Evolutionary conservation across 2,797 vertebrate genomes (phyloP), one percentile per base, ranked within the genome.

Genomic region (Mus minutoides): DNA sequence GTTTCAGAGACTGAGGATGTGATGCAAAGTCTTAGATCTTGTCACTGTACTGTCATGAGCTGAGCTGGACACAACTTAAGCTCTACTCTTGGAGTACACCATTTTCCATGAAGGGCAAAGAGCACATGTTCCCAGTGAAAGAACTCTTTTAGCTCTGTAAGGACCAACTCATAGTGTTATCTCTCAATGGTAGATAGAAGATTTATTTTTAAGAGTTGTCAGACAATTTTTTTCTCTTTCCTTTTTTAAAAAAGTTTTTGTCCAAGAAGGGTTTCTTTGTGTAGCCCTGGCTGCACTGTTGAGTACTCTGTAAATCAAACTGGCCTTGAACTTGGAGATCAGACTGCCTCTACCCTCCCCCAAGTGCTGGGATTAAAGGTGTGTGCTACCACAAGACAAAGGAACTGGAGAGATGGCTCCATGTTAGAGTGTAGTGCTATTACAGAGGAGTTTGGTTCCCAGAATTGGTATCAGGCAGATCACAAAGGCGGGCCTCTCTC

Each of bases 81-180:
- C 22, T 62, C 12, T 24, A 12, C 46, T 84, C n/a, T 91, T 76
- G 4, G 37, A 46, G 62, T 46, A 40, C 6, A 67, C 31, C 2
- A 89, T 88, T 31, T 64, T 21, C 52, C n/a, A 4, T 34, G 7
- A 22, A 54, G n/a, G 19, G 19, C 34, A 71, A 64, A 62, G n/a
- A 52, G 2, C 6, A 19, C 8, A 6, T 16, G 4, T 77, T 13
- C 34, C 56, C 52, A 43, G 43, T 2, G 43, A 34, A 84, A 40
- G 62, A 92, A 78, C n/a, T 26, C 43, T 76, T 26, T 88, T 11
- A 80, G n/a, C 12, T 94, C 92, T 92, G 84, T 56, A 82, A 79
- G 92, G 95, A 73, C 22, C 6, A 88, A 24, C 1, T 64, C 71
- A 52, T 1, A 86, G 14, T 94, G 31, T 54, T 91, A 46, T 91